Base-by-base conservation (phyloP, 2,888 invertebrate genomes). In the Agrotis ipsilon region DNA sequence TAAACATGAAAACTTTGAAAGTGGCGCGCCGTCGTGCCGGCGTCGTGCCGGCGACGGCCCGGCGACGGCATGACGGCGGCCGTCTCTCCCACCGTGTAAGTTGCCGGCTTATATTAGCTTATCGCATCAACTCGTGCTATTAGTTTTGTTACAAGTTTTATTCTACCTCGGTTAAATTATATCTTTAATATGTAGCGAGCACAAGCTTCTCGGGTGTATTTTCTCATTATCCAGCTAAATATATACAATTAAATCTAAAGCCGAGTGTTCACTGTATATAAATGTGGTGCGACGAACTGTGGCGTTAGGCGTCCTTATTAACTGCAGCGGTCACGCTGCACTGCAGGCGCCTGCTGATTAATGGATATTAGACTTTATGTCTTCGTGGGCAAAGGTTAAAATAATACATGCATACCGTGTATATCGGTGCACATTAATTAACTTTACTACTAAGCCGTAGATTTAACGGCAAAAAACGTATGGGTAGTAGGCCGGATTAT, bases 1-100 rank as follows among this genome's bases (percentile, higher is more conserved):
- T 93, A 93, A 94, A 94, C 93, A 94, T 93, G 89, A 90, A 90
- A 93, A 94, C 90, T 94, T 94, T 88, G 89, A 86, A 89, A 91
- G 90, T 88, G 89, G 86, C 88, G 88, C 86, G 85, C 82, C 86
- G 88, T 82, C 88, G 86, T 76, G 82, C 78, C 85, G 85, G 51
- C 75, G 73, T 14, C 74, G 59, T 64, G 13, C 57, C 67, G 78
- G 63, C 74, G 77, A 27, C 73, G 74, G 18, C 54, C 21, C 68
- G 71, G 72, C 80, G 78, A 48, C 81, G 76, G 65, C 74, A 27
- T 83, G 78, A 46, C 83, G 68, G 49, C 71, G 67, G 48, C 83
- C 81, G 84, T 82, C 85, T 80, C 67, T 62, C 68, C 68, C 71
- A 60, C 72, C 84, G 76, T 81, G 69, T 73, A 84, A 86, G 70